Conservation (phyloP, 2,797 vertebrate genomes). For the Alauda arvensis region DNA sequence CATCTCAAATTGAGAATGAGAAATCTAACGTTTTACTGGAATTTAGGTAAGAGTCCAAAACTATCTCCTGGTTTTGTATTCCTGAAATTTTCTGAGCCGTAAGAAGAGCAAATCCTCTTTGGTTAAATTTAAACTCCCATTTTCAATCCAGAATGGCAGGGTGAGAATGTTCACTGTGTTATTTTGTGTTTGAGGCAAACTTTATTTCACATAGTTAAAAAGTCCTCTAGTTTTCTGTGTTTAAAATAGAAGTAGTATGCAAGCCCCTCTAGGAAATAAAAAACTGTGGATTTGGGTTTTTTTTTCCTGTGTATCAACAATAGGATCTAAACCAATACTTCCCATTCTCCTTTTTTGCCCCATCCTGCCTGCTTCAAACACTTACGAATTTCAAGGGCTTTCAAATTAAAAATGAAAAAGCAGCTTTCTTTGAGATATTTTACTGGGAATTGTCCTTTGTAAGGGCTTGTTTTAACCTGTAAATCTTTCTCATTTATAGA, state of each 20-base stretch:
- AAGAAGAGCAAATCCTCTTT: neutral
- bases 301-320: neutral
- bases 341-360: neutral
- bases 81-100: neutral
- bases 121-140: neutral
- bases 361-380: neutral
- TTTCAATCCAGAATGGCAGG: neutral
- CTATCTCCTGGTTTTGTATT: neutral
- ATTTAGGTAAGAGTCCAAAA: neutral
- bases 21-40: neutral
- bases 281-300: neutral
- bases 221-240: neutral
- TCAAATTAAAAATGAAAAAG: neutral
- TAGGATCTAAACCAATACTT: neutral
- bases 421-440: neutral
- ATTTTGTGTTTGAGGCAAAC: neutral
- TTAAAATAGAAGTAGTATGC: neutral
- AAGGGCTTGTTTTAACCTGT: neutral
- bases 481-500: conserved; percentile 52
- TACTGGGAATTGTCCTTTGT: neutral
- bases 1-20: neutral
- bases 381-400: neutral
- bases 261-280: neutral
- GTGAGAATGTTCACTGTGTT: neutral
- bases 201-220: neutral